Evolutionary conservation across 2,113 vertebrate genomes (phyloP), one percentile per base, ranked within the genome.

Genomic region (Rhinoderma darwinii): DNA sequence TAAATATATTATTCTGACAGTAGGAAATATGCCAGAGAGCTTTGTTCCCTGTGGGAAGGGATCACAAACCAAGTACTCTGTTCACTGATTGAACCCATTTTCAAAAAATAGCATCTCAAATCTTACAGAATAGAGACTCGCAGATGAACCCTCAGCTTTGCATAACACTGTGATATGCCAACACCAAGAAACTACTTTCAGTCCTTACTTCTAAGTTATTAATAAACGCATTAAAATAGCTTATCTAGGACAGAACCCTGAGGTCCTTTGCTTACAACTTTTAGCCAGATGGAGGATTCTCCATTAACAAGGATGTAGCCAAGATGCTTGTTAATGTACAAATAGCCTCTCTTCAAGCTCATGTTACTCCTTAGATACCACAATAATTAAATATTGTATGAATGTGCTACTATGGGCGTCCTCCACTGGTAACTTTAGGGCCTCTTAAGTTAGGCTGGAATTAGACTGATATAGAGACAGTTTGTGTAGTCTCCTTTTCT

Each of bases 161-260:
- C 12, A 18, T 78, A 78, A 56, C 76, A 35, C 4, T 72, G 66
- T 47, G 30, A 37, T 54, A 78, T 22, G 76, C 76, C 76, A 51
- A 37, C 50, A 54, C 75, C 76, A 50, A 78, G 50, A 32, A 78
- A 54, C 30, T 37, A 50, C 47, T 30, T 78, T 78, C 47, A 78
- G 5, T 56, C 54, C 76, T 78, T 78, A 78, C 76, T 78, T 78
- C 43, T 54, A 78, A 78, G 76, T 78, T 78, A 78, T 78, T 78
- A 78, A 78, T 78, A 78, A 54, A 54, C 12, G 32, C 76, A 32
- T 77, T 77, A 77, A 77, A 77, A 77, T 20, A 77, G 44, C 47
- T 54, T 78, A 35, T 78, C 17, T 78, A 78, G 76, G 76, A 78
- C 76, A 78, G 50, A 78, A 54, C 76, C 76, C 76, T 56, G 47